A percentile compares a stretch with the other conserved stretches of the same genome.
These are phyloP conservation scores for Malurus splendens DNA, from an alignment of 2,797 vertebrate genomes.

Conservation along the genomic window DNA sequence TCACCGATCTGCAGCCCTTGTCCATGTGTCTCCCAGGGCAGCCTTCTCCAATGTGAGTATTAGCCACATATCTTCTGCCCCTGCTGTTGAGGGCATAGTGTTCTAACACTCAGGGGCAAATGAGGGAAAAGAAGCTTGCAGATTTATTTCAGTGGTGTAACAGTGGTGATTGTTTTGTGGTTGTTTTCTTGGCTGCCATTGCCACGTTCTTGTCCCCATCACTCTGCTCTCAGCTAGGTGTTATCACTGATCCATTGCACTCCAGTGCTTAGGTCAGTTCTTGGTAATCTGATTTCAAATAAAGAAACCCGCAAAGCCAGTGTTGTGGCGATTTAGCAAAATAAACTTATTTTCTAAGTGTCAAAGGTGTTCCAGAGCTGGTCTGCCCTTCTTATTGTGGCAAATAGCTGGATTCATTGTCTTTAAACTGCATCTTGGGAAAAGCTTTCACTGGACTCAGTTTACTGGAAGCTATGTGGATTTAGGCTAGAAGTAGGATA, in stretches of 20 bases:
- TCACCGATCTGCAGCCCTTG: slow-evolving; percentile 76
- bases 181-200: neutral
- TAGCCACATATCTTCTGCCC: neutral
- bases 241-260: neutral
- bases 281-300: neutral
- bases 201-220: neutral
- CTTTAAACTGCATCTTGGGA: neutral
- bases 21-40: slow-evolving; percentile 81
- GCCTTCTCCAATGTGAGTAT: slow-evolving; percentile 77
- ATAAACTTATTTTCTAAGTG: neutral
- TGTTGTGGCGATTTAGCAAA: neutral
- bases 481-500: neutral
- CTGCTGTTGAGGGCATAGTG: neutral
- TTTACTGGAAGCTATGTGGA: neutral
- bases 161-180: neutral
- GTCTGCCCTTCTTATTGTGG: neutral
- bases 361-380: neutral
- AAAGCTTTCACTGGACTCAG: neutral
- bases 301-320: neutral
- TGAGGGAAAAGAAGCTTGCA: neutral
- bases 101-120: neutral
- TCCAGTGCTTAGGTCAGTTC: neutral
- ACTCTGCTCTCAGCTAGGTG: neutral
- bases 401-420: neutral
- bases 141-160: neutral